phyloP scores from a whole-genome alignment of 1,140 invertebrate genomes.

The Eumeta japonica region DNA sequence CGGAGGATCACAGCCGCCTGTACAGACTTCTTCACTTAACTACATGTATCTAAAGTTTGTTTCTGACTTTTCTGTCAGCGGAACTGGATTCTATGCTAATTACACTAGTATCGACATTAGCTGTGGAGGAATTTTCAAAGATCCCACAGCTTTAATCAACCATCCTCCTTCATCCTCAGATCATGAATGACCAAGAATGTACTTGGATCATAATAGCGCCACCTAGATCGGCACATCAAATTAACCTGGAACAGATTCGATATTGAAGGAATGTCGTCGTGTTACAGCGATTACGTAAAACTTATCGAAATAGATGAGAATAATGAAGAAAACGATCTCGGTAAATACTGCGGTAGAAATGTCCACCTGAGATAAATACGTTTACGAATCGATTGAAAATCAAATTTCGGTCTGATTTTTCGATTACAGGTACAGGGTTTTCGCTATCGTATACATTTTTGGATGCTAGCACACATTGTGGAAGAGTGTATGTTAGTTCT shows the following conservation, averaged over 20 bases:
- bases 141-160: constrained; percentile 58
- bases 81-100: constrained; percentile 71
- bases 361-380: constrained; percentile 70
- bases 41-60: constrained; percentile 68
- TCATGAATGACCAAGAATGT: constrained; percentile 64
- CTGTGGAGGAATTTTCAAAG: constrained; percentile 72
- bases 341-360: constrained; percentile 70
- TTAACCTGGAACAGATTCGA: constrained; percentile 73
- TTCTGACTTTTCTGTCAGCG: constrained; percentile 61
- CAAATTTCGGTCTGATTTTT: constrained; percentile 66
- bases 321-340: constrained; percentile 23
- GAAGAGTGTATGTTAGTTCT: constrained; percentile 67
- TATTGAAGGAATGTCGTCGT: constrained; percentile 64
- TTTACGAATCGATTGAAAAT: constrained; percentile 69
- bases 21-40: constrained; percentile 71
- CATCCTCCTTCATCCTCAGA: constrained; percentile 48
- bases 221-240: constrained; percentile 65
- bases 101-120: constrained; percentile 67
- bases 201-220: constrained; percentile 78
- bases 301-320: constrained; percentile 63
- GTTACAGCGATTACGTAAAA: constrained; percentile 72
- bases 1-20: constrained; percentile 55
- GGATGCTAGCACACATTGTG: constrained; percentile 69
- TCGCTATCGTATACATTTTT: constrained; percentile 68
- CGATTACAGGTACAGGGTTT: constrained; percentile 66